Evolutionary conservation across 2,797 vertebrate species (phyloP), one percentile per base, ranked within the genome.

Genomic region (Cetoscarus ocellatus): DNA sequence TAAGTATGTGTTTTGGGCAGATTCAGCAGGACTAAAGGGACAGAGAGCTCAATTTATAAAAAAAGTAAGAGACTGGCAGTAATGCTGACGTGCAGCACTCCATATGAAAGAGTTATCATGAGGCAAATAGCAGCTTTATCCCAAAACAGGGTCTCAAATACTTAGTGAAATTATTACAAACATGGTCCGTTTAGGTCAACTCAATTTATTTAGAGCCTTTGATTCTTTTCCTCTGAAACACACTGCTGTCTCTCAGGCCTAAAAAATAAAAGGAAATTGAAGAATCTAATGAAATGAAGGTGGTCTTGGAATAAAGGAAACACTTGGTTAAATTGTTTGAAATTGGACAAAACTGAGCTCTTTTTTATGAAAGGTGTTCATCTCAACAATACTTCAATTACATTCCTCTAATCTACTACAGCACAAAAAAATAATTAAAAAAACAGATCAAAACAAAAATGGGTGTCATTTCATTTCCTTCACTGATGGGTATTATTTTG

Each of bases 41-140:
- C 10, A 65, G 12, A 47, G 66, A 61, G 39, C n/a, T 15, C 17
- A 54, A 55, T 48, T 73, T 57, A 39, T 35, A 40, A 70, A 55
- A n/a, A 7, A 73, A 79, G 78, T 57, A 38, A 55, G 38, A 69
- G 42, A 61, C 42, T n/a, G 27, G 27, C 3, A 19, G 53, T 53
- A n/a, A 49, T 51, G 56, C 55, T 82, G 62, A 70, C 61, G 61
- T 10, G 7, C 15, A 15, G 13, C 11, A 34, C 45, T 75, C 55
- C 58, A 62, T 38, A 68, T 49, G 55, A 75, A 65, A 6, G 27
- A 55, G 9, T 42, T 57, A 17, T 59, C 77, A 18, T 47, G 40
- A 71, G 38, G 47, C 17, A 73, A 62, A 61, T 35, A 36, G 70
- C 57, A 59, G 62, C 42, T 67, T 64, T 42, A 45, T 56, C 61